A percentile compares a stretch with the other conserved stretches of the same genome.
Evolutionary conservation across 2,113 vertebrate genomes (phyloP).

Genomic region (Pelvicachromis taeniatus): DNA sequence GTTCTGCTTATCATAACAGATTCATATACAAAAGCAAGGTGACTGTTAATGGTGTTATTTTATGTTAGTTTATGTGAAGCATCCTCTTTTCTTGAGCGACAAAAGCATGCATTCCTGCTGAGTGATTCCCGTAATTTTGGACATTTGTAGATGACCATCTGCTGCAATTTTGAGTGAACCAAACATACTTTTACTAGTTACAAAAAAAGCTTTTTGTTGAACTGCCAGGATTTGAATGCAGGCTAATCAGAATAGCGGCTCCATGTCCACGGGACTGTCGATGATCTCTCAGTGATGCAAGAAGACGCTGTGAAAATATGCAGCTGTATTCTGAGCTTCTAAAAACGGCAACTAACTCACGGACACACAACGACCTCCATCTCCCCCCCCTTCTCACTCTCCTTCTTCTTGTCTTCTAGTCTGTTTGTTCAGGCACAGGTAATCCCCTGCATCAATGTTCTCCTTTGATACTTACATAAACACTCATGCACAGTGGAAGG

Average conservation of each 20-base stretch:
- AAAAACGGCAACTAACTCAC: background rate
- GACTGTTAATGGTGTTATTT: background rate
- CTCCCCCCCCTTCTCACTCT: background rate
- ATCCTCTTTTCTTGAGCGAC: background rate
- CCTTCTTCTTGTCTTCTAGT: background rate
- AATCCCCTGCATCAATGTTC: constrained; percentile 22
- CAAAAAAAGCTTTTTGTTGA: background rate
- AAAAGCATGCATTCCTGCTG: background rate
- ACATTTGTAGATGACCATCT: background rate
- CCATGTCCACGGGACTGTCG: background rate
- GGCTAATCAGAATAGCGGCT: background rate
- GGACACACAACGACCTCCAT: background rate
- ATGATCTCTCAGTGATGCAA: background rate
- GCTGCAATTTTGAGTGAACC: background rate
- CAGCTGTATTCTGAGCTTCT: background rate
- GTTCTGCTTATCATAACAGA: constrained; percentile 8
- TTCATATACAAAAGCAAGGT: constrained; percentile 13
- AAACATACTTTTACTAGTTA: background rate
- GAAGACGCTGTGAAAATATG: background rate
- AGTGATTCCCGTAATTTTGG: background rate
- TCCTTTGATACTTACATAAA: constrained; percentile 23
- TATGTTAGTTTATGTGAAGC: background rate
- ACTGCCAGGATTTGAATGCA: background rate
- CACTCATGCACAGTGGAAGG: constrained; percentile 1
- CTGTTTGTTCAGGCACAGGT: background rate